These are phyloP conservation scores for Poeciliopsis gracilis DNA, from an alignment of 2,797 vertebrate species.

Conservation along the genomic window DNA sequence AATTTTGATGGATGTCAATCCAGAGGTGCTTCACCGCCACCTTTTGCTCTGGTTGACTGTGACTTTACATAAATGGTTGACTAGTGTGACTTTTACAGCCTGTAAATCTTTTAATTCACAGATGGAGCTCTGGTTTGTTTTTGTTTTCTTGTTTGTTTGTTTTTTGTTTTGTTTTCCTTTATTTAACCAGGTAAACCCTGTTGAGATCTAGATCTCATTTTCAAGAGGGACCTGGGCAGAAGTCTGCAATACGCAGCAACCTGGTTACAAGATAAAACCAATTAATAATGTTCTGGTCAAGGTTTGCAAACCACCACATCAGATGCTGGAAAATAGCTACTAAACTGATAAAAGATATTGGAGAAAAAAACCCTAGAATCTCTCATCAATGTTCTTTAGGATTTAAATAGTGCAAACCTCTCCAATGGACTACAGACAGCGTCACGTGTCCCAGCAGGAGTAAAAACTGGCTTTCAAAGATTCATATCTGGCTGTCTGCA, in stretches of 20 bases:
- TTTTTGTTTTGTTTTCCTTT: no score
- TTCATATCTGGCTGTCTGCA: no score
- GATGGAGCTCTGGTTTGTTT: background rate
- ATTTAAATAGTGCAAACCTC: background rate
- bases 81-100: background rate
- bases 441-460: background rate
- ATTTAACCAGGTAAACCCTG: no score
- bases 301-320: background rate
- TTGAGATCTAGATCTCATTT: no score
- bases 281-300: background rate
- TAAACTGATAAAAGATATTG: background rate
- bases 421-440: background rate
- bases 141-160: no score
- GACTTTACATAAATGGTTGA: background rate
- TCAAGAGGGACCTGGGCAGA: no score
- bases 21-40: no score
- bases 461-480: background rate
- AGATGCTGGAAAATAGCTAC: background rate
- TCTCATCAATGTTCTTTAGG: no score
- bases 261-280: no score
- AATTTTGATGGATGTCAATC: no score
- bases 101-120: background rate
- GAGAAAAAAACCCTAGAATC: no score
- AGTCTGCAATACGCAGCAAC: no score
- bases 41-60: background rate